Evolutionary conservation across 1,140 invertebrate species (phyloP), one percentile per base, ranked within the genome.

Genomic region (Lasioglossum albipes): DNA sequence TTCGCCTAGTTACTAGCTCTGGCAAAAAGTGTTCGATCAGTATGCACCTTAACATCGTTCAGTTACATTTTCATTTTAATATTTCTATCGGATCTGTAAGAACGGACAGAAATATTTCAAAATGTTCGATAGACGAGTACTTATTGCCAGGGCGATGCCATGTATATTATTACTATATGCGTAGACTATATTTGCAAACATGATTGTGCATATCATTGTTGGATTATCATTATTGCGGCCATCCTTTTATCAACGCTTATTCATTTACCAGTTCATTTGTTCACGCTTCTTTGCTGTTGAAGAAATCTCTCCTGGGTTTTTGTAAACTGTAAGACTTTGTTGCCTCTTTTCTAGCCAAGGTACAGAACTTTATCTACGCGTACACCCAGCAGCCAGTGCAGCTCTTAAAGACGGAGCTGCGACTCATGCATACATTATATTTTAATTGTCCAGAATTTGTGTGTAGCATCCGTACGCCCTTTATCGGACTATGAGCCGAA

Each of bases 251-350:
- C 77, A 85, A 64, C 49, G 77, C 83, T 82, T 79, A 57, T 20
- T 78, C 41, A 69, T 68, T 75, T 49, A 49, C 49, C 49, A 52
- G 84, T 88, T 78, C 70, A 66, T 79, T 83, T 87, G 49, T 79
- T 89, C 84, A 89, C 45, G 85, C 87, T 87, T 87, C 75, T 85
- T 83, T 84, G 71, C 61, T 86, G 74, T 84, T 70, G 70, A 72
- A 62, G 36, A 57, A 10, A 67, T 75, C 64, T 18, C 61, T 59
- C 65, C 54, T 54, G 57, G 9, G 12, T 70, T 70, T 70, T n/a
- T 72, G 70, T 85, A 84, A 57, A 42, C 62, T 16, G 49, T 49
- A 52, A 41, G 54, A 36, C 52, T 54, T 52, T 41, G 42, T 52
- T 52, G 31, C 59, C 70, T 74, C 66, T 54, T 59, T 59, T 64